Percentiles rank a stretch among this genome's conserved stretches.
phyloP scores from a whole-genome alignment of 2,888 invertebrate genomes.

The Dynastes hyllus region DNA sequence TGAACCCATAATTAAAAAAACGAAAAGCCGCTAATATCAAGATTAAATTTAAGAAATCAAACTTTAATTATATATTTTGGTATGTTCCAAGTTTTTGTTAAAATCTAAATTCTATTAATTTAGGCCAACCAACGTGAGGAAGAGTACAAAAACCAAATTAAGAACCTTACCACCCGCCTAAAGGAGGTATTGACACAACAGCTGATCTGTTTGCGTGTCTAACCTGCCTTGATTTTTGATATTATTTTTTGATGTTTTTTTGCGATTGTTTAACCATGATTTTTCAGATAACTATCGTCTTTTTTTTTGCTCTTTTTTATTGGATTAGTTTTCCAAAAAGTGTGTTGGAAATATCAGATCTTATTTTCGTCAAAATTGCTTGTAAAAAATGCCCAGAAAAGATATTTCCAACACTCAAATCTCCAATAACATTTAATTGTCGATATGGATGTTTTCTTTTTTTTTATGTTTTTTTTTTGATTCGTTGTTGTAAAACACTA shows the following conservation, averaged over 20 bases:
- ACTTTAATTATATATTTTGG: too few relatives aligned
- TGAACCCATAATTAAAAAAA: too few relatives aligned
- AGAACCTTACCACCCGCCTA: constrained; percentile 98
- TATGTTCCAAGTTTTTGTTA: not conserved
- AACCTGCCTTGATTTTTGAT: constrained; percentile 51
- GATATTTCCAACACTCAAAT: not conserved
- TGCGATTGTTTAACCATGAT: constrained; percentile 9
- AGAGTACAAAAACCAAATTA: constrained; percentile 99
- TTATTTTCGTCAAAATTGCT: not conserved
- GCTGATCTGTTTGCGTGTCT: constrained; percentile 48
- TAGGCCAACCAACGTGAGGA: constrained; percentile 99
- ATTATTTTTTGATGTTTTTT: constrained; percentile 48
- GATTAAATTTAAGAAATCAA: too few relatives aligned
- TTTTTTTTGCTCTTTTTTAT: not conserved
- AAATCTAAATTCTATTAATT: constrained; percentile 52
- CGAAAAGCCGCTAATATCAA: too few relatives aligned
- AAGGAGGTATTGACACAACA: constrained; percentile 88
- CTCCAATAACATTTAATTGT: not conserved
- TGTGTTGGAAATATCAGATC: constrained; percentile 14
- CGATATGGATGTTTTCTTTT: constrained; percentile 18
- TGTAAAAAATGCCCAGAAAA: not conserved
- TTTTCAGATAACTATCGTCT: not conserved
- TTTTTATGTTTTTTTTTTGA: constrained; percentile 7
- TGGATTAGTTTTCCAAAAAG: too few relatives aligned
- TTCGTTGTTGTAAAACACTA: constrained; percentile 58